Base-by-base conservation (phyloP, 1,140 invertebrate species). In the Pseudomyrmex pallidus region DNA sequence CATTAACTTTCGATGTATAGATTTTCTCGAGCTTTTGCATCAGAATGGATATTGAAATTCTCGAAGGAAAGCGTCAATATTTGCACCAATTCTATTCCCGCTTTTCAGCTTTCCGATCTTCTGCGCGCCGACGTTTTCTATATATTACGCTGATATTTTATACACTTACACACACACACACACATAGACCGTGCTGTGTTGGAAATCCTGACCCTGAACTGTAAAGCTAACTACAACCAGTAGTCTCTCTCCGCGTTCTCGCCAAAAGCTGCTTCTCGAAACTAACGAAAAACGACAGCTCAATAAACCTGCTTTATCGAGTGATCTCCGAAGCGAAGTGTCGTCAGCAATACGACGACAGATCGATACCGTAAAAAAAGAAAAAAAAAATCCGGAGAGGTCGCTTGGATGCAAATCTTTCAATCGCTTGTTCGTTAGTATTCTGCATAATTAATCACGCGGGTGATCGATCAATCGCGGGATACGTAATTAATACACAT, bases 381-480 rank as follows among this genome's bases (percentile, higher is more conserved):
- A 57, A 52, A 44, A 57, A 20, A 7, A 59, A 50, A 70, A 12
- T 44, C 5, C 76, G 44, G 7, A 56, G 35, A 22, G 35, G 35
- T 52, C n/a, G 25, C 20, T 10, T 70, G 17, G 54, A 80, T 70
- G 44, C 54, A 57, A 80, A 80, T 72, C 52, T 61, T 61, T 59
- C 66, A 48, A 70, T 70, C 25, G 64, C 15, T 22, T 13, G 17
- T 70, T 59, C 54, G 20, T 70, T 59, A 59, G 64, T 52, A 46
- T 70, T 78, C 52, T 13, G 64, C 64, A 59, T 78, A 80, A 80
- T 80, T 72, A 72, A 72, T 80, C 76, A 15, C 62, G 15, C 5
- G 20, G 7, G 8, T 35, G 22, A n/a, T 35, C 35, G 35, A 50
- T 64, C 46, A 8, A 48, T 74, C 25, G 22, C 35, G 15, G 20